Base-by-base conservation (phyloP, 2,888 invertebrate genomes). In the Agrotis clavis region DNA sequence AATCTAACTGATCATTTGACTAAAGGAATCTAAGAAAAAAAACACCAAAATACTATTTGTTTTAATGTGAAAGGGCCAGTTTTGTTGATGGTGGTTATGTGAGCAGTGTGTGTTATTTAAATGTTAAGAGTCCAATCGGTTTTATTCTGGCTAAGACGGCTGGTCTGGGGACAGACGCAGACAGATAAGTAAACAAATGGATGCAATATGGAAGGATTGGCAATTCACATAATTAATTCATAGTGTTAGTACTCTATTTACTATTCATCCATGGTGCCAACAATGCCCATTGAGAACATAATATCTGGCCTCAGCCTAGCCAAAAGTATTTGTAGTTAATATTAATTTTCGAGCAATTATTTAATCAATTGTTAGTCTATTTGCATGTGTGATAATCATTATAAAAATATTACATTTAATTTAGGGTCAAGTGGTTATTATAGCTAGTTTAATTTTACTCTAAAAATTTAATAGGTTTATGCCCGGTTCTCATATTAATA, bases 271-370 rank as follows among this genome's bases (percentile, higher is more conserved):
- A 51, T 71, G 61, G 51, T 47, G 11, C 11, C n/a, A 18, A 63
- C 50, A 11, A 13, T 13, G 14, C 13, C 18, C 19, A 6, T 18
- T 45, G 7, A 11, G 41, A 41, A 25, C n/a, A 48, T 45, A 48
- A 16, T 51, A 54, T 73, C 67, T 63, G 59, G 62, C 45, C 67
- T 51, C 54, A 78, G 21, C 25, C 30, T 71, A 66, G 18, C 30
- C 2, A 21, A 57, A 63, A 53, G 41, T 66, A 65, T 71, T 63
- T 63, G 62, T 82, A 77, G 51, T 63, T 65, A 69, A 60, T 60
- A 77, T 82, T 71, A 78, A 68, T 82, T 80, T 82, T 73, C 25
- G 74, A 82, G 79, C 83, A 80, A 80, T 80, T 80, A 80, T 80
- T 82, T 78, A 56, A 80, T 80, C 74, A 80, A 80, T 82, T 79